Conservation (phyloP, 2,113 vertebrate genomes). For the Stictonetta naevosa region DNA sequence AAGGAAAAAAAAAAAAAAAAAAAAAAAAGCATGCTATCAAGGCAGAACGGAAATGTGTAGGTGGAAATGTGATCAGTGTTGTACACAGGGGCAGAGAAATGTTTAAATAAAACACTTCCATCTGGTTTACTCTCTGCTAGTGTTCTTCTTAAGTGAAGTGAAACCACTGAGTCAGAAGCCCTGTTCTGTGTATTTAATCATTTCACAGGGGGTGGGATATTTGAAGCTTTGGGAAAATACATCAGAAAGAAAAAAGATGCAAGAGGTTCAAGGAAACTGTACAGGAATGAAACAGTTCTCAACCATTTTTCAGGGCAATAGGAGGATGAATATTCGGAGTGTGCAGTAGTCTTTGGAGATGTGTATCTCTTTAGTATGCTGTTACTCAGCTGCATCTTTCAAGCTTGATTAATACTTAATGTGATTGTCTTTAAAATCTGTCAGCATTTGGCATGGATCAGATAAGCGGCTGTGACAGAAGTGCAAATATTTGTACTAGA, state of each 20-base stretch:
- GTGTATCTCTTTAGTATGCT: constrained; percentile 68
- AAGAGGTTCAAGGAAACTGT: background rate
- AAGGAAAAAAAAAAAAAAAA: background rate
- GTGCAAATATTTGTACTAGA: constrained; percentile 78
- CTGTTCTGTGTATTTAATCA: background rate
- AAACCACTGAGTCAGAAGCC: constrained; percentile 2
- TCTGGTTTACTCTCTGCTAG: constrained; percentile 18
- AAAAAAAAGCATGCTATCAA: background rate
- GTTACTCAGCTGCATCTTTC: constrained; percentile 66
- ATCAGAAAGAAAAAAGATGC: background rate
- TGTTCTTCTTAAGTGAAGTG: constrained; percentile 11
- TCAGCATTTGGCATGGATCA: constrained; percentile 72
- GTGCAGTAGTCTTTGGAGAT: constrained; percentile 16
- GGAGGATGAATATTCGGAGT: background rate
- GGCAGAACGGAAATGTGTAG: background rate
- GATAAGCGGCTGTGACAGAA: constrained; percentile 66
- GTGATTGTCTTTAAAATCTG: constrained; percentile 80
- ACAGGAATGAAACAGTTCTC: background rate
- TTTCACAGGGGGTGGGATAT: background rate
- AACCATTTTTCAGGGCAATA: constrained; percentile 20
- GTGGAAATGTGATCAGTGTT: background rate
- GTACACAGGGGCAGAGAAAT: constrained; percentile 8
- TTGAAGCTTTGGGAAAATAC: constrained; percentile 20
- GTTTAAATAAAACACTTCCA: constrained; percentile 23
- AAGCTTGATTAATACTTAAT: constrained; percentile 81